Evolutionary conservation across 2,113 vertebrate species (phyloP), one percentile per base, ranked within the genome.

Genomic region (Tragelaphus strepsiceros): DNA sequence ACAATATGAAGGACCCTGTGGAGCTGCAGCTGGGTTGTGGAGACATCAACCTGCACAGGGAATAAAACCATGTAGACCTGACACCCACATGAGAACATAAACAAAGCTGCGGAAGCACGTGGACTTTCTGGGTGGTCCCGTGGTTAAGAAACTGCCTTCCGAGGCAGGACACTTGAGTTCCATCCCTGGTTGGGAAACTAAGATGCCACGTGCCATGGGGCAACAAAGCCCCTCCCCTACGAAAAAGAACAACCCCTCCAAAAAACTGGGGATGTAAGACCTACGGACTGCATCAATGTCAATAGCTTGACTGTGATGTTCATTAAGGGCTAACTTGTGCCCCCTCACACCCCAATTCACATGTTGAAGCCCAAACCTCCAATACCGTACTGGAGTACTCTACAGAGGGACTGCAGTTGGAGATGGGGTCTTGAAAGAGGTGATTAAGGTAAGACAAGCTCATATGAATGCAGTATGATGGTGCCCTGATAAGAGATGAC

Each of bases 181-280:
- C 39, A 77, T 22, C 35, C 71, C 39, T 77, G 71, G 22, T 2
- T 43, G 39, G 39, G 39, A 12, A 77, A 43, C 71, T 26, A 26
- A 77, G 71, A 77, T 77, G 71, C 3, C 71, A 77, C 0, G 1
- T 7, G 64, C n/a, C 0, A 0, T 2, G 35, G 39, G 39, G 71
- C 11, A 7, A 43, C 6, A 0, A 77, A 77, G 21, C 21, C 71
- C 22, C 22, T 71, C 67, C 67, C 67, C 2, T 2, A 71, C 6
- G n/a, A 39, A 21, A 35, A 43, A 43, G 22, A 77, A 77, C 21
- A 35, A 7, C 7, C 7, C 7, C 14, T 7, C 30, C 10, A 49
- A 49, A 46, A 77, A 77, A 56, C 53, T n/a, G 24, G 35, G 39
- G n/a, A 54, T 64, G 22, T 32, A 81, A 11, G n/a, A 39, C 15